These are phyloP conservation scores for Pitta sordida DNA, from an alignment of 2,113 vertebrate genomes.

Conservation along the genomic window DNA sequence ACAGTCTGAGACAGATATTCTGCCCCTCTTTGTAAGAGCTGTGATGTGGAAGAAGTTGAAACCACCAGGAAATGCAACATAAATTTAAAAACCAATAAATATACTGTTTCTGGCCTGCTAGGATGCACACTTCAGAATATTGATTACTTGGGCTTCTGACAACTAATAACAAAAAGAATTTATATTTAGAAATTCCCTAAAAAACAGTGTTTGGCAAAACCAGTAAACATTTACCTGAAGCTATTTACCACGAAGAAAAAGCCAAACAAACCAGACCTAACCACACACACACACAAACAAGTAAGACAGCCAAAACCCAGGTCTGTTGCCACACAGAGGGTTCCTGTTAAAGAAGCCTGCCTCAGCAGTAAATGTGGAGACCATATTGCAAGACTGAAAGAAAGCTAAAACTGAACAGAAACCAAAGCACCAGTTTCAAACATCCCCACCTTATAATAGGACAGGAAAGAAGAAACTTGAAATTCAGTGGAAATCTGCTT, in stretches of 20 bases:
- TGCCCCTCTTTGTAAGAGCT: neutral
- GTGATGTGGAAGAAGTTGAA: neutral
- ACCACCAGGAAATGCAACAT: neutral
- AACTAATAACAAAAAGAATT: neutral
- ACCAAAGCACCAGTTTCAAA: neutral
- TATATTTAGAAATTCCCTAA: neutral
- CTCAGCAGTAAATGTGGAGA: fast-evolving
- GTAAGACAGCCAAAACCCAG: fast-evolving
- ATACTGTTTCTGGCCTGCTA: neutral
- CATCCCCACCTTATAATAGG: too few relatives aligned
- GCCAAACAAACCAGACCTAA: neutral
- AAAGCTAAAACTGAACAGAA: neutral
- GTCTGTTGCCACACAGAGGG: neutral
- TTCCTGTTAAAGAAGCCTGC: neutral
- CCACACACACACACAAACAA: too few relatives aligned
- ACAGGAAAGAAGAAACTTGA: neutral
- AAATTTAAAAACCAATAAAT: neutral
- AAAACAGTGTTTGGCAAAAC: neutral
- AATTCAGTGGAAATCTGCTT: neutral
- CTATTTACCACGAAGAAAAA: neutral
- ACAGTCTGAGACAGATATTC: neutral
- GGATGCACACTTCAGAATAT: neutral
- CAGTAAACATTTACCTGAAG: neutral
- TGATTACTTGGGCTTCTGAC: neutral
- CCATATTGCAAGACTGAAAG: neutral